Base-by-base conservation (phyloP, 2,113 vertebrate genomes). In the Vidua chalybeata region DNA sequence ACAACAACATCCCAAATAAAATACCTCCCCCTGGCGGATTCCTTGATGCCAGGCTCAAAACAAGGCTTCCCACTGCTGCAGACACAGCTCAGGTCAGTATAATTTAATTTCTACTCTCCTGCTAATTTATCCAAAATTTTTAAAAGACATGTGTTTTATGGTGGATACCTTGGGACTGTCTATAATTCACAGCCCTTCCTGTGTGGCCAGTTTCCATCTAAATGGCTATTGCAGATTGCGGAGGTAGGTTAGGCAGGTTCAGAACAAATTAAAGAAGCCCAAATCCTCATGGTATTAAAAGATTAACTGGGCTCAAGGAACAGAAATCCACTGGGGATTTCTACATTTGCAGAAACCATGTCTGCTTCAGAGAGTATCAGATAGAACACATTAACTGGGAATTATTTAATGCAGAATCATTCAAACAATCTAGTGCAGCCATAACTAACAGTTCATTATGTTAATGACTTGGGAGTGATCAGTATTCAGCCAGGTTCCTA, bases 1-100 rank as follows among this genome's bases (percentile, higher is more conserved):
- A 99, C 92, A 99, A 99, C 97, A 99, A 98, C 92, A 98, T 99
- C 92, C 99, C 99, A 4, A 99, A 98, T 81, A 99, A 99, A 98
- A 98, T 98, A 91, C 99, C 99, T 3, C 99, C 99, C 8, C 97
- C 98, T 9, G 99, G 99, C 1, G 99, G 98, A 16, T 99, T 99
- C 90, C 97, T 98, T 21, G 99, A 99, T 90, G 94, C 98, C 41
- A 98, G 99, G 76, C 97, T 99, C 94, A 98, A 98, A 96, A 96
- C 94, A 97, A 99, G 97, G 75, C 96, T 97, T 86, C 63, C 93
- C 24, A 35, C 77, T 3, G 89, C 97, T 64, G 69, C 97, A 41
- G 98, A 99, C 55, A 74, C 97, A 68, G 87, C 91, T 75, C 98
- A 98, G 98, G 99, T 99, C 87, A 82, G 81, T 77, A 64, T 39